Evolutionary conservation across 2,888 invertebrate species (phyloP), one percentile per base, ranked within the genome.

Genomic region (Harpalus rufipes): DNA sequence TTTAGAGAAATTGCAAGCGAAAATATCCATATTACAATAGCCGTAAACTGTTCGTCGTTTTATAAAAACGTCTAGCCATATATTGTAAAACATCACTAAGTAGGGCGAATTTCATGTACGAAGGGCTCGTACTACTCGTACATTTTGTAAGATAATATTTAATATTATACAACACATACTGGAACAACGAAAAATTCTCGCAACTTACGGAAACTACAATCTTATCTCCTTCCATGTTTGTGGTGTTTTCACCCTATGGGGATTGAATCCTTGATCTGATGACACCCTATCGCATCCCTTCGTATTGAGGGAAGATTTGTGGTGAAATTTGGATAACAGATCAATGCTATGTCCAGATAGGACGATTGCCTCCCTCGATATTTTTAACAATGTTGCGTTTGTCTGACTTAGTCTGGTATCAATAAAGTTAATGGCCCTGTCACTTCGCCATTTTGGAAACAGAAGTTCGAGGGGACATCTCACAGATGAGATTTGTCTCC

Each of bases 361-460:
- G 72, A 32, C 12, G 41, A 74, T 74, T 41, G 41, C 44, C 44
- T 74, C 72, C 16, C 8, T 44, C 41, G 72, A 74, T 74, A 74
- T 74, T 74, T 74, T 44, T 74, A 74, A 74, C 72, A 74, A 44
- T 68, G 39, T 68, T 68, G 25, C 68, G 39, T 68, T 68, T 68
- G 68, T 68, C 68, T 68, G 68, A 68, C 72, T 74, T 41, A 74
- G 72, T 74, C 72, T 74, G 72, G 44, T 74, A 74, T 74, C 72
- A 74, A 74, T 74, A 74, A 74, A 74, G 72, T 74, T 74, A 74
- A 74, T 74, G 72, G 72, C 41, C 44, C 72, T 74, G 72, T 74
- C 72, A 74, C 72, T 18, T 74, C 72, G 72, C 72, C 72, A 74
- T 74, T 74, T 74, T 74, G 72, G 51, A 74, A 74, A 41, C 44